Conservation (phyloP, 2,888 invertebrate species). For the Cheiracanthium punctorium region DNA sequence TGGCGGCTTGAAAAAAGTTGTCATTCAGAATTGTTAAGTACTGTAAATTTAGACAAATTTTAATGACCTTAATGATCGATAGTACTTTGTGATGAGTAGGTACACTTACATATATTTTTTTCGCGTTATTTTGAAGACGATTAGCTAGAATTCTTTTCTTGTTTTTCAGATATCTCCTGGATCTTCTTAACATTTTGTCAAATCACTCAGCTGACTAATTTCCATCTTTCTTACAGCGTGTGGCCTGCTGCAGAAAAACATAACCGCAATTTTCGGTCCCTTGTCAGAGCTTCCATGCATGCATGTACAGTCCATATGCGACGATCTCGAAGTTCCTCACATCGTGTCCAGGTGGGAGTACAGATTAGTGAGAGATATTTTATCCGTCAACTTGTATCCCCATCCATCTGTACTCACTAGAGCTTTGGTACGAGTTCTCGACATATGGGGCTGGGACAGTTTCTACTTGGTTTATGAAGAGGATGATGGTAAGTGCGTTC, state of each 20-base stretch:
- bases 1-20: no score
- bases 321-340: conserved; percentile 90
- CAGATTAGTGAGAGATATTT: conserved; percentile 83
- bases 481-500: conserved; percentile 86
- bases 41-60: no score
- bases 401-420: conserved; percentile 78
- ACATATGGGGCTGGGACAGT: conserved; percentile 86
- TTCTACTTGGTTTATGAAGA: conserved; percentile 93
- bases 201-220: no score
- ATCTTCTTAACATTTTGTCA: no score
- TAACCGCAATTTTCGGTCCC: conserved; percentile 91
- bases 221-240: no score
- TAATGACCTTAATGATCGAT: no score
- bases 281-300: conserved; percentile 82
- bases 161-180: no score
- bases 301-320: conserved; percentile 89
- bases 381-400: conserved; percentile 89
- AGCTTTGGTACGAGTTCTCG: conserved; percentile 84
- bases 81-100: no score
- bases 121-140: no score
- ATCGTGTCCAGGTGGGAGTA: conserved; percentile 89
- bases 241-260: conserved; percentile 85
- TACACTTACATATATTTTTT: no score
- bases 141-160: no score
- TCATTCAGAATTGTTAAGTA: no score